Conservation (phyloP, 2,888 invertebrate genomes). For the Cephalotes varians region DNA sequence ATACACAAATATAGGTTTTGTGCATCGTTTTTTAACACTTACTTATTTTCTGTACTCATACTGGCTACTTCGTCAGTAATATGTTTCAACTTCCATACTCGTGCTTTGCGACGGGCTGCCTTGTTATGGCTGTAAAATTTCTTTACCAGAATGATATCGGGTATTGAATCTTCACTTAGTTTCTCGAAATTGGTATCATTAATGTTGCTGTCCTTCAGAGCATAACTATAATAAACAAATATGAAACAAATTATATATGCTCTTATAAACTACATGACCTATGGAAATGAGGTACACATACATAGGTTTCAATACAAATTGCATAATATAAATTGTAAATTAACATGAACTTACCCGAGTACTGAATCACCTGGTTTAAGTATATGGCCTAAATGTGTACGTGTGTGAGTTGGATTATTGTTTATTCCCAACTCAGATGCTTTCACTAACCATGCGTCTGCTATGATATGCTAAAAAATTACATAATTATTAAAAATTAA, state of each 20-base stretch:
- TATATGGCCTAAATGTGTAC: slow-evolving; percentile 97
- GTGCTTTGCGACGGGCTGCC: slow-evolving; percentile 90
- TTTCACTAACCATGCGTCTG: slow-evolving; percentile 97
- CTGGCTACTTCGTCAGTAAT: slow-evolving; percentile 90
- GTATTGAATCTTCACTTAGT: slow-evolving; percentile 89
- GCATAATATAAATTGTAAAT: slow-evolving; percentile 28
- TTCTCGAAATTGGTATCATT: slow-evolving; percentile 96
- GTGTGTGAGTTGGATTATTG: slow-evolving; percentile 93
- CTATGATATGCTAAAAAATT: slow-evolving; percentile 90
- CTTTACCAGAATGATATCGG: slow-evolving; percentile 98
- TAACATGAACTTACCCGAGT: slow-evolving; percentile 90
- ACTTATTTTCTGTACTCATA: slow-evolving; percentile 89
- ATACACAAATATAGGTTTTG: not conserved
- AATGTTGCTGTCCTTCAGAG: slow-evolving; percentile 95
- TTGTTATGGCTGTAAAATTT: slow-evolving; percentile 93
- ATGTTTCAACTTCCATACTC: slow-evolving; percentile 97
- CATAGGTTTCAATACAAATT: not conserved
- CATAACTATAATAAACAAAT: slow-evolving; percentile 89
- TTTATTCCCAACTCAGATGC: slow-evolving; percentile 94
- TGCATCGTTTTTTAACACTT: slow-evolving; percentile 73
- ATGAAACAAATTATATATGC: not conserved
- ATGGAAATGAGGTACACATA: not conserved
- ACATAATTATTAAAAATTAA: slow-evolving; percentile 3
- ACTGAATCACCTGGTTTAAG: slow-evolving; percentile 97
- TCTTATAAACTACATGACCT: not conserved